Evolutionary conservation across 2,113 vertebrate genomes (phyloP).

Genomic region (Vimba vimba): DNA sequence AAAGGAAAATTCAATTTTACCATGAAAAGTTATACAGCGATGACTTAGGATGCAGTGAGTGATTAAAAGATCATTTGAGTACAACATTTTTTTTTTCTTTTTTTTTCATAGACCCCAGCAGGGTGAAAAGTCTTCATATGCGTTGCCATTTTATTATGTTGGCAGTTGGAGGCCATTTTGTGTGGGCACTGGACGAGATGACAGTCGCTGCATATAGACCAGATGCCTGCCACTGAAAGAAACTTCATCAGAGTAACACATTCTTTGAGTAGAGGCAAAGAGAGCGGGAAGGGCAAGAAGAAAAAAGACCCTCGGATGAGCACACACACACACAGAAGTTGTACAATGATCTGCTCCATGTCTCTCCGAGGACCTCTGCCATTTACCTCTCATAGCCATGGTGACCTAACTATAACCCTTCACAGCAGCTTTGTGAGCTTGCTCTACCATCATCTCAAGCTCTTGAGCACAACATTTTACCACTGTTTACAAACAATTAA

Average conservation of each 20-base stretch:
- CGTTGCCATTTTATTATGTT: slow-evolving; percentile 41
- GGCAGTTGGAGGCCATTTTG: slow-evolving; percentile 48
- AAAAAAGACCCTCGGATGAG: neutral
- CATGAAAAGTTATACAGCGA: neutral
- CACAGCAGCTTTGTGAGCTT: neutral
- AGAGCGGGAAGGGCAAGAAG: neutral
- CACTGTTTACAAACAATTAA: slow-evolving; percentile 27
- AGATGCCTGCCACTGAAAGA: slow-evolving; percentile 28
- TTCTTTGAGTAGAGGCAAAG: neutral
- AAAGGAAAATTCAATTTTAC: neutral
- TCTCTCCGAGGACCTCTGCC: slow-evolving; percentile 11
- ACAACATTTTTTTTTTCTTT: neutral
- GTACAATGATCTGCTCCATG: slow-evolving; percentile 4
- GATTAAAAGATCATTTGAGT: neutral
- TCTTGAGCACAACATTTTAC: neutral
- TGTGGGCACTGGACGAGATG: slow-evolving; percentile 14
- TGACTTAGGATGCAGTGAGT: neutral
- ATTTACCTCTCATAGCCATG: slow-evolving; percentile 34
- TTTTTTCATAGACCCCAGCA: slow-evolving; percentile 24
- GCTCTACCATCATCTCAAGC: neutral
- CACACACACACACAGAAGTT: neutral
- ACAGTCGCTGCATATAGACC: neutral
- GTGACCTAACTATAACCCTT: slow-evolving; percentile 12
- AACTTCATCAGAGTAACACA: slow-evolving; percentile 25
- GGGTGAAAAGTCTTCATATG: slow-evolving; percentile 18